phyloP scores from a whole-genome alignment of 2,888 invertebrate genomes.

The Dynastes grantii region DNA sequence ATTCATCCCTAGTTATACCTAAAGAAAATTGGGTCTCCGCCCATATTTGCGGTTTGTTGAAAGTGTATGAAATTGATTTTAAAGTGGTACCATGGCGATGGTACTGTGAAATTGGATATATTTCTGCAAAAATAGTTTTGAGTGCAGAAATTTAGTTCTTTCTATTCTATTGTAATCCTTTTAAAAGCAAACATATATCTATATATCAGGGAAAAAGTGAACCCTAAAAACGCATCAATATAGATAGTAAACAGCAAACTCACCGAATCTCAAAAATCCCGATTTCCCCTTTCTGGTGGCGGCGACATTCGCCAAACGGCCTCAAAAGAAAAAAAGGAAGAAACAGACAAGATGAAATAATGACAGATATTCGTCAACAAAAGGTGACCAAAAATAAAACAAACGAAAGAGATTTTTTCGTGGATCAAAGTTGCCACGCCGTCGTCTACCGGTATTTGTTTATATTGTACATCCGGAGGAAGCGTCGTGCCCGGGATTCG shows the following conservation, averaged over 20 bases:
- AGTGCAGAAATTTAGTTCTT: no score
- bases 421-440: neutral
- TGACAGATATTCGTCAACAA: neutral
- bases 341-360: neutral
- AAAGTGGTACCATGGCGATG: no score
- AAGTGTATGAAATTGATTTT: no score
- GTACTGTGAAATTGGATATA: no score
- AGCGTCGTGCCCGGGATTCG: conserved; percentile 20
- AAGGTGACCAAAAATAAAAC: neutral
- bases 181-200: no score
- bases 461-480: conserved; percentile 29
- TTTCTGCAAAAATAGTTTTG: no score
- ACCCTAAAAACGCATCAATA: neutral
- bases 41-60: no score
- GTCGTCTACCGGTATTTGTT: conserved; percentile 26
- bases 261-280: conserved; percentile 6
- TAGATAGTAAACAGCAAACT: conserved; percentile 5
- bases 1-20: no score
- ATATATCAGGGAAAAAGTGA: no score
- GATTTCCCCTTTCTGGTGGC: no score
- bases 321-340: neutral
- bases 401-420: neutral
- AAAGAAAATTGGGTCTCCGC: no score
- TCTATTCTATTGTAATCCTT: no score
- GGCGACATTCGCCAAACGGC: neutral